Base-by-base conservation (phyloP, 1,140 invertebrate species). In the Anoplophora glabripennis region DNA sequence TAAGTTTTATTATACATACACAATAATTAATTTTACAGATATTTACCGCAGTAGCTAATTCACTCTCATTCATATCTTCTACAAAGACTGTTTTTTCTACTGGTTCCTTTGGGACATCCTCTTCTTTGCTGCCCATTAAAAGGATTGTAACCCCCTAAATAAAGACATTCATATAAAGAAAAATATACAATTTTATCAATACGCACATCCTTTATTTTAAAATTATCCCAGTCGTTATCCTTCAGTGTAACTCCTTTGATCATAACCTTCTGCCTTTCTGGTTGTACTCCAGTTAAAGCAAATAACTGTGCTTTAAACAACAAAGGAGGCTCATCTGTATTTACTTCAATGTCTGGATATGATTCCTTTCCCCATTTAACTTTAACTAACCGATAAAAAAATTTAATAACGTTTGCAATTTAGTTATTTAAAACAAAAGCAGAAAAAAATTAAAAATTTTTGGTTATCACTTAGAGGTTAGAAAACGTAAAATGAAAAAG, bases 351-450 rank as follows among this genome's bases (percentile, higher is more conserved):
- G 73, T 91, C 90, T n/a, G 86, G 84, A 76, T 88, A 98, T 44
- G 87, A 83, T 78, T 98, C 93, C 74, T 96, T 97, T 18, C 94
- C 93, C 97, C 98, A 99, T 85, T 99, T 99, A 1, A 99, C 93
- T 85, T 96, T 97, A 17, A 99, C 96, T 98, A 65, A 53, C 82
- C 79, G 8, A 42, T 45, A 49, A 34, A 37, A 11, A 34, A n/a
- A 57, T 35, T 54, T 46, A 3, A 34, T 45, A 54, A n/a, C n/a
- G n/a, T n/a, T 18, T 54, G 49, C 4, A 54, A 1, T 42, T 44
- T 44, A 37, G 35, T 35, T 8, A 57, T 37, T 35, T 11, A n/a
- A 15, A 35, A 3, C 9, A 36, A 40, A 12, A 21, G 7, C 7
- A 58, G 35, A 51, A 52, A n/a, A 28, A 15, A 52, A 36, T n/a